Evolutionary conservation across 2,113 vertebrate species (phyloP).

Genomic region (Osmerus mordax): DNA sequence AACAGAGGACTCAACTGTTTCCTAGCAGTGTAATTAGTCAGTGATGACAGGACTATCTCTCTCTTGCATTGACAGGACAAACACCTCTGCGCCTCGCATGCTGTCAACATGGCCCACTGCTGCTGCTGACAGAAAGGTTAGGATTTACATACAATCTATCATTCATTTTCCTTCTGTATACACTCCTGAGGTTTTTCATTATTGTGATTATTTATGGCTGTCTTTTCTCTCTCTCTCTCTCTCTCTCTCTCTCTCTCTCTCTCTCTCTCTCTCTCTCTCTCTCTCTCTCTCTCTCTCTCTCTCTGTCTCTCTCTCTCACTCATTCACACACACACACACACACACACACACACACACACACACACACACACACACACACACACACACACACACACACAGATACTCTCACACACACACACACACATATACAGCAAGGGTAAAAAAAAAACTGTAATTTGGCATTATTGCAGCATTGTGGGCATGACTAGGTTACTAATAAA

Average conservation of each 20-base stretch:
- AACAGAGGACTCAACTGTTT: constrained; percentile 67
- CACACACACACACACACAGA: too few relatives aligned
- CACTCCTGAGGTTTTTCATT: constrained; percentile 40
- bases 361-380: too few relatives aligned
- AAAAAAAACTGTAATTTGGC: not conserved
- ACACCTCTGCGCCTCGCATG: constrained; percentile 32
- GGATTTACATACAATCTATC: constrained; percentile 67
- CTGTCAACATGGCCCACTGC: constrained; percentile 66
- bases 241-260: too few relatives aligned
- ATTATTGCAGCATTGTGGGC: too few relatives aligned
- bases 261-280: too few relatives aligned
- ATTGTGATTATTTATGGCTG: constrained; percentile 17
- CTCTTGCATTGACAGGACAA: constrained; percentile 50
- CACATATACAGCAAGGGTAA: constrained; percentile 2
- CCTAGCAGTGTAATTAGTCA: constrained; percentile 67
- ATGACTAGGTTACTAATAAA: too few relatives aligned
- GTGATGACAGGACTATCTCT: constrained; percentile 54
- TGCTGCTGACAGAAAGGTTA: constrained; percentile 60
- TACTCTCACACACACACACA: too few relatives aligned
- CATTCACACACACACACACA: constrained; percentile 2
- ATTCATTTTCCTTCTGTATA: constrained; percentile 46
- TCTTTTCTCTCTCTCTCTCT: too few relatives aligned
- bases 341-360: constrained; percentile 4
- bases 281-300: constrained; percentile 17
- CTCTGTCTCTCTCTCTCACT: constrained; percentile 11